Base-by-base conservation (phyloP, 2,797 vertebrate genomes). In the Acomys russatus region DNA sequence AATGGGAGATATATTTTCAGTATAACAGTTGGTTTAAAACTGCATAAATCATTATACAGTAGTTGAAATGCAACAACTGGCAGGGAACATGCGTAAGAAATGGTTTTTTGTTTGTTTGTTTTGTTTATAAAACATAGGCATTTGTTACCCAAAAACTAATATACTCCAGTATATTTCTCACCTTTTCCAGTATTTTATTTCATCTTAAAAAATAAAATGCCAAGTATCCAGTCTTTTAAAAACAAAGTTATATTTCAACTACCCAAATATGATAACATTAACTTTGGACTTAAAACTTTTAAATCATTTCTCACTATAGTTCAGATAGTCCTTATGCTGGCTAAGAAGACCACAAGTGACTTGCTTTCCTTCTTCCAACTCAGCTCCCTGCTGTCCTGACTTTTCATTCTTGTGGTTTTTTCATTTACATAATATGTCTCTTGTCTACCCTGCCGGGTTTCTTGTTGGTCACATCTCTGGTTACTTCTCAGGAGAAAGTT, bases 231-330 rank as follows among this genome's bases (percentile, higher is more conserved):
- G 23, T 54, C 66, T 22, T 92, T 38, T 80, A 80, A 95, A 68
- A 22, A n/a, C 68, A 94, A 90, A 83, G n/a, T 44, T 15, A 88
- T 82, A 59, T 80, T 94, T 90, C 64, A 74, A 90, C 83, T 77
- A 77, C 49, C 1, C 63, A 84, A 96, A 64, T 59, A 14, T 71
- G 5, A 38, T 28, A 15, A 0, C 79, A 79, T 78, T n/a, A 64
- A 25, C 71, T 61, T 8, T 63, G 92, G 77, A 20, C 17, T 87
- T 78, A 84, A 84, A 93, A 68, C 1, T 33, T 15, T 82, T 82
- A 35, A 59, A 90, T 2, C 20, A 30, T 1, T 80, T 4, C 51
- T 11, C 9, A 56, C 28, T 56, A 33, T 14, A 94, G 7, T 51
- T 76, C 35, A 76, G 56, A 79, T 71, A 77, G 49, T 73, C 35